Base-by-base conservation (phyloP, 2,888 invertebrate genomes). In the Drosophila cracens region DNA sequence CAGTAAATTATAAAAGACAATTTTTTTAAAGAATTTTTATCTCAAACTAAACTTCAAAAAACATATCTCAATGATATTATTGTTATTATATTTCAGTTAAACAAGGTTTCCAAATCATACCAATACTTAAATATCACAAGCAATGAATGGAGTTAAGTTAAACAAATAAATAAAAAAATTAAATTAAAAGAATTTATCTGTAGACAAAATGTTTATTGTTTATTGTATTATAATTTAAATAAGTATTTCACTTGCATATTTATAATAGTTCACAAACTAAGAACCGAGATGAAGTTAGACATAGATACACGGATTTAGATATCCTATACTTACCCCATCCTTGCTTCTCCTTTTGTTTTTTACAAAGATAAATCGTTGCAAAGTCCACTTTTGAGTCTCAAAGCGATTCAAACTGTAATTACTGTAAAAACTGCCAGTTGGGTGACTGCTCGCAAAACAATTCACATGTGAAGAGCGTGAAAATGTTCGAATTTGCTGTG, bases 381-480 rank as follows among this genome's bases (percentile, higher is more conserved):
- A 25, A 16, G 21, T 36, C 13, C 6, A 13, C 16, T 27, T 33
- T 8, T 52, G 7, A 51, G 36, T 33, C 2, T 4, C 48, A 18
- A 2, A 43, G 10, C 31, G 5, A 13, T 43, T 51, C 31, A 52
- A 67, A 62, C 1, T 60, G 70, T 68, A 78, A 78, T 78, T 70
- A 68, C 65, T 21, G 27, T 27, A 43, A 43, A 46, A 70, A 64
- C n/a, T 49, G 59, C 13, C 51, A 43, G 31, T 57, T 72, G 69
- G 52, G 11, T 43, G 58, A 43, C 43, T 64, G 58, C 62, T 31
- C 31, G 56, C 65, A 51, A 25, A 59, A 66, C 64, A 68, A 70
- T 73, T 67, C 76, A 46, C 80, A 70, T 73, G 76, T 70, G 74
- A 69, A 75, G 78, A 87, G 71, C 82, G 76, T 76, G 65, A 76